A percentile compares a stretch with the other conserved stretches of the same genome.
Evolutionary conservation across 2,797 vertebrate species (phyloP).

Genomic region (Petrocephalus sullivani): DNA sequence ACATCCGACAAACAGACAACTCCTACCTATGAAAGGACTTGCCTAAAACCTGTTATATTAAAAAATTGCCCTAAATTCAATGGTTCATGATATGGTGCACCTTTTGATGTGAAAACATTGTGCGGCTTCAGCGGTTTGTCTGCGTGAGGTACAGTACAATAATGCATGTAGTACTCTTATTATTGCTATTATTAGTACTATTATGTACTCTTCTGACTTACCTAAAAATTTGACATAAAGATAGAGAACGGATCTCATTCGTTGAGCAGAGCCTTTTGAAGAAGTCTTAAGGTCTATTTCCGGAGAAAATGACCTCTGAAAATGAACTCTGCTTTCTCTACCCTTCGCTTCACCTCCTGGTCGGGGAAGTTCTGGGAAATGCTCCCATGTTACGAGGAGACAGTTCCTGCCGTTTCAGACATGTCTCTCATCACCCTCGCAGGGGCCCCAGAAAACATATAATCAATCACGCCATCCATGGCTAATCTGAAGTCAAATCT

Average conservation of each 20-base stretch:
- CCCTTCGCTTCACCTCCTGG: neutral
- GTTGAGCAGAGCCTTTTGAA: neutral
- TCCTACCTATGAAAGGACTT: no score
- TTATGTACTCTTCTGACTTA: neutral
- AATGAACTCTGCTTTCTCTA: neutral
- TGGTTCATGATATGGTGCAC: no score
- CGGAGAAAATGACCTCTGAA: neutral
- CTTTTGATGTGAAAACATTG: no score
- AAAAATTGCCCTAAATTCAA: no score
- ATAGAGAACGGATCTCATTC: neutral
- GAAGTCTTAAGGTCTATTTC: neutral
- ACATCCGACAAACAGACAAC: no score
- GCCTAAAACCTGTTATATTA: no score
- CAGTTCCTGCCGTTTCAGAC: neutral
- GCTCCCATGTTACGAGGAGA: neutral
- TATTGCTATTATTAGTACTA: neutral
- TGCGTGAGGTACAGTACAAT: neutral
- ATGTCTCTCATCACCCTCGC: neutral
- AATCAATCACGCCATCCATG: slow-evolving; percentile 43
- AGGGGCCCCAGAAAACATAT: slow-evolving; percentile 31
- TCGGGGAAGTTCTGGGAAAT: slow-evolving; percentile 16
- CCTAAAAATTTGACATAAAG: neutral
- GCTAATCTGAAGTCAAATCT: slow-evolving; percentile 45
- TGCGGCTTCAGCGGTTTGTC: neutral
- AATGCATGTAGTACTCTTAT: neutral